Evolutionary conservation across 2,797 vertebrate genomes (phyloP).

Genomic region (Helostoma temminkii): DNA sequence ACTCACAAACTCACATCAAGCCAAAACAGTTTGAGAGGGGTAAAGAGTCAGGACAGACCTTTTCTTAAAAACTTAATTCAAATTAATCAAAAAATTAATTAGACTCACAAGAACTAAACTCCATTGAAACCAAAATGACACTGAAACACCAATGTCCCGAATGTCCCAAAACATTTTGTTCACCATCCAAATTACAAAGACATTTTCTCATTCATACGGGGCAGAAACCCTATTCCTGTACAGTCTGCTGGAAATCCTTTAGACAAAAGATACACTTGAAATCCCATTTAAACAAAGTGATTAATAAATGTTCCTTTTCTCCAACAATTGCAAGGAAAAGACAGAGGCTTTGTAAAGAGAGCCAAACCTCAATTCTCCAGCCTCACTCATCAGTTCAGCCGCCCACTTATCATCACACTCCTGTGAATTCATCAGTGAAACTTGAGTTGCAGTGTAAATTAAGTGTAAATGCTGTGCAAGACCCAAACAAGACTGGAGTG

Average conservation of each 20-base stretch:
- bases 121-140: background rate
- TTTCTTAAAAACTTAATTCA: background rate
- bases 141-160: constrained; percentile 30
- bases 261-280: constrained; percentile 85
- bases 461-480: constrained; percentile 20
- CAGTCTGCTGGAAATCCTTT: constrained; percentile 16
- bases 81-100: background rate
- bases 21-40: background rate
- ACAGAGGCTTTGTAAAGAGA: background rate
- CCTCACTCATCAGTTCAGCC: background rate
- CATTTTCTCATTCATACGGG: constrained; percentile 35
- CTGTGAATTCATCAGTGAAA: constrained; percentile 22
- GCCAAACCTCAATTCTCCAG: background rate
- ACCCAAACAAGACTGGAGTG: background rate
- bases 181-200: constrained; percentile 29
- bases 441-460: constrained; percentile 49
- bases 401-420: background rate
- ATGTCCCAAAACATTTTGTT: constrained; percentile 39
- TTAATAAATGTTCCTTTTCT: constrained; percentile 56
- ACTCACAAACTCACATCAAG: constrained; percentile 31
- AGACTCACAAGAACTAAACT: background rate
- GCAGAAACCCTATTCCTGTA: constrained; percentile 26
- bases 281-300: constrained; percentile 81
- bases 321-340: background rate
- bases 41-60: background rate